Evolutionary conservation across 2,888 invertebrate species (phyloP).

Genomic region (Andrena camellia): DNA sequence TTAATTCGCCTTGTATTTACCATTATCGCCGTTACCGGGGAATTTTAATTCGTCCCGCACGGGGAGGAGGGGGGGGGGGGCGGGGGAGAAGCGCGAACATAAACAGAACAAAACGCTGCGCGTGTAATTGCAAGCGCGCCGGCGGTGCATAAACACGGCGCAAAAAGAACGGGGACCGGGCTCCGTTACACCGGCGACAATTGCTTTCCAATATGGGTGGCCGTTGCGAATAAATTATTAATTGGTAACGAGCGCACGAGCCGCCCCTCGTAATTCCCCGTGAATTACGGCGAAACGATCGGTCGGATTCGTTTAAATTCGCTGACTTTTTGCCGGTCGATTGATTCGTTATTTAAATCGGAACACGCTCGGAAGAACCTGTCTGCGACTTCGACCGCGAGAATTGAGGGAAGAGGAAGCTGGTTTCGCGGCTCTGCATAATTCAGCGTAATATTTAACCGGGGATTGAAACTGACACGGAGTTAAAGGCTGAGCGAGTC

Average conservation of each 20-base stretch:
- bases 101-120: constrained; percentile 19
- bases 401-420: not conserved
- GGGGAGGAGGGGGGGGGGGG: not conserved
- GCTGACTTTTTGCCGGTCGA: constrained; percentile 12
- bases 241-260: constrained; percentile 51
- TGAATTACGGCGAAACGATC: constrained; percentile 17
- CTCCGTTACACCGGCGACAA: constrained; percentile 42
- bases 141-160: not conserved
- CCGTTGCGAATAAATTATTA: constrained; percentile 46
- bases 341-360: constrained; percentile 36
- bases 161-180: constrained; percentile 6
- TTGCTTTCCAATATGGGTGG: constrained; percentile 38
- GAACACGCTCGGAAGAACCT: not conserved
- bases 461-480: not conserved
- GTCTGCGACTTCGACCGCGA: not conserved
- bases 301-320: not conserved
- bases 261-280: constrained; percentile 26
- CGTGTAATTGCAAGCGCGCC: constrained; percentile 34
- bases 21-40: constrained; percentile 3
- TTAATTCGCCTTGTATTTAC: not conserved
- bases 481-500: not conserved
- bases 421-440: not conserved
- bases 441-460: not conserved
- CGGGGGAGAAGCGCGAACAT: not conserved
- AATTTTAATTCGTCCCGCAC: constrained; percentile 25